phyloP scores from a whole-genome alignment of 1,140 invertebrate genomes.

The Scaptomyza hsui region DNA sequence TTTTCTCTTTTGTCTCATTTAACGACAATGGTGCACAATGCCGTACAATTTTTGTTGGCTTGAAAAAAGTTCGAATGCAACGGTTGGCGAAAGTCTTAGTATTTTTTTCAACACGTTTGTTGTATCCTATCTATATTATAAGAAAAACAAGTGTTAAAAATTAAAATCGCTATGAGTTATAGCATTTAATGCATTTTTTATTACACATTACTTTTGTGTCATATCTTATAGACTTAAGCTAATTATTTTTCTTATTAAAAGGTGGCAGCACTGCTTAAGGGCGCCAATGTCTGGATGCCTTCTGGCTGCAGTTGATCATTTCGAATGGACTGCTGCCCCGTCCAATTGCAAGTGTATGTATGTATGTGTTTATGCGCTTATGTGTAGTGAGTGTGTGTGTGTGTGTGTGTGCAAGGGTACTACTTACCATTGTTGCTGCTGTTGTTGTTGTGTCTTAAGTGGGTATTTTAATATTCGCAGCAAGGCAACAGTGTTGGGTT shows the following conservation, averaged over 20 bases:
- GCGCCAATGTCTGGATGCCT: conserved; percentile 61
- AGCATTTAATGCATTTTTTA: too few species aligned
- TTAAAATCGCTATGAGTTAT: too few species aligned
- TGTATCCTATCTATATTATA: too few species aligned
- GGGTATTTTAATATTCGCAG: conserved; percentile 79
- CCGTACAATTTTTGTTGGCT: too few species aligned
- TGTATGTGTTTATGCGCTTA: background rate
- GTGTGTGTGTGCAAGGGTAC: conserved; percentile 40
- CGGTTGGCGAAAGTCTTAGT: too few species aligned
- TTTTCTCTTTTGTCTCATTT: too few species aligned
- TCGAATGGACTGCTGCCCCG: conserved; percentile 14
- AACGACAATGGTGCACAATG: too few species aligned
- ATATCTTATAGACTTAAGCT: too few species aligned
- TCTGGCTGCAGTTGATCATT: conserved; percentile 56
- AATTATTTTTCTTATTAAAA: background rate
- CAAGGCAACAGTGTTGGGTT: conserved; percentile 75
- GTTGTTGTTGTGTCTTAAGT: conserved; percentile 65
- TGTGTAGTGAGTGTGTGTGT: conserved; percentile 13
- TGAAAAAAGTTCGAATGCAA: too few species aligned
- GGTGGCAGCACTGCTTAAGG: conserved; percentile 25
- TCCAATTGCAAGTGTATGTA: conserved; percentile 1
- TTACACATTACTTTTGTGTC: too few species aligned
- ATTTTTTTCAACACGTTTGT: too few species aligned
- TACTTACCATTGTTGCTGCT: conserved; percentile 43
- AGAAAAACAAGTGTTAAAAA: too few species aligned